Base-by-base conservation (phyloP, 1,140 invertebrate species). In the Pseudomyrmex gracilis region DNA sequence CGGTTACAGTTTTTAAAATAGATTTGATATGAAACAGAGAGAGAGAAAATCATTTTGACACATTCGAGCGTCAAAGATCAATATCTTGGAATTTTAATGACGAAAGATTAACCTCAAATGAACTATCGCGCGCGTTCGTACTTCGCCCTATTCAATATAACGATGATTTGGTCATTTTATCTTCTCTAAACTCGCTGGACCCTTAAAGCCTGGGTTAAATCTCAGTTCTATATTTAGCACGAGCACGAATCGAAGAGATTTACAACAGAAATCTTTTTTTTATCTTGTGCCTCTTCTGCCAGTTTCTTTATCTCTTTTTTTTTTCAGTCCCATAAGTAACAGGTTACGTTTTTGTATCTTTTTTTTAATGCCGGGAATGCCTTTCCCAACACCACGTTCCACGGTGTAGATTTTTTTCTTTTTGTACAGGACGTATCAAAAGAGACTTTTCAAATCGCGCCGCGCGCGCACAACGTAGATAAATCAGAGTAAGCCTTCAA, bases 201-300 rank as follows among this genome's bases (percentile, higher is more conserved):
- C 84, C 71, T 85, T 34, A 34, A 83, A 88, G 49, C 43, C 60
- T 22, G 47, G 20, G 43, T 70, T 57, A 58, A 85, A 74, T 66
- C 77, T 57, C 70, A 71, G 70, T 82, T 89, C 88, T 91, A 91
- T 90, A 90, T 90, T 90, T 91, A 87, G 85, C 74, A 17, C 20
- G 13, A 61, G 34, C 49, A 22, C 80, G 87, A 88, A 90, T 83
- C 86, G 63, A 89, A 89, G 78, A 76, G 57, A 82, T 73, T 86
- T 87, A 77, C 70, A 73, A 24, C 24, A 77, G 76, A 66, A 53
- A 49, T 76, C 57, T 57, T 88, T 82, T 87, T 45, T 68, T 82
- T 85, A 34, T 58, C 83, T 57, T 49, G 7, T 10, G 9, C 57
- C 43, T 34, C 43, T 43, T 58, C 58, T 73, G 73, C 3, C 22